These are phyloP conservation scores for Anorthoa munda DNA, from an alignment of 2,888 invertebrate genomes.

Conservation along the genomic window DNA sequence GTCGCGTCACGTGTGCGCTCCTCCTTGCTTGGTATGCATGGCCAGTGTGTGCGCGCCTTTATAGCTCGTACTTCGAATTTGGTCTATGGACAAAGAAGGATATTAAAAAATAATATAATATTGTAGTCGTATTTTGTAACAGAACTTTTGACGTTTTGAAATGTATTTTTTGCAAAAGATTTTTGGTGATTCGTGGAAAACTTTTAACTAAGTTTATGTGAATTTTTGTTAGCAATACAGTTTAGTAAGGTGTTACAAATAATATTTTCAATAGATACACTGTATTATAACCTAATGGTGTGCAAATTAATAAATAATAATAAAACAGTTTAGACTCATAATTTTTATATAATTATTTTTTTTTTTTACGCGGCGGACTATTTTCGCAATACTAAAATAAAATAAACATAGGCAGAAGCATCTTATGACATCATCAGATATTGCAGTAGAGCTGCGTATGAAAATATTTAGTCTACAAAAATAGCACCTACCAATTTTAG, in stretches of 20 bases:
- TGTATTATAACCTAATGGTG: too few relatives aligned
- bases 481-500: neutral
- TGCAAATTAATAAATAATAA: too few relatives aligned
- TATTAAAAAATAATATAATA: constrained; percentile 53
- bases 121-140: constrained; percentile 44
- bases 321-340: too few relatives aligned
- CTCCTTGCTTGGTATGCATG: constrained; percentile 79
- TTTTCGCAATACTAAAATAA: too few relatives aligned
- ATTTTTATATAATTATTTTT: too few relatives aligned
- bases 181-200: neutral
- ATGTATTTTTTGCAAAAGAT: neutral
- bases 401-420: neutral
- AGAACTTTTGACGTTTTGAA: constrained; percentile 29
- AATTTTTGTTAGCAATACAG: too few relatives aligned
- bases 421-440: neutral
- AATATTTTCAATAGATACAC: too few relatives aligned
- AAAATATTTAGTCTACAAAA: constrained; percentile 17
- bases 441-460: neutral
- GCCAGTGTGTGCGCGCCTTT: constrained; percentile 68
- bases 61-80: constrained; percentile 64
- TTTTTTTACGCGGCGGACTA: neutral
- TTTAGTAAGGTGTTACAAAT: too few relatives aligned
- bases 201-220: neutral
- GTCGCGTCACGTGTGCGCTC: constrained; percentile 81
- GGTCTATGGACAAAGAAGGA: constrained; percentile 60